A percentile compares a stretch with the other conserved stretches of the same genome.
Evolutionary conservation across 1,140 invertebrate genomes (phyloP).

Genomic region (Zophobas morio): DNA sequence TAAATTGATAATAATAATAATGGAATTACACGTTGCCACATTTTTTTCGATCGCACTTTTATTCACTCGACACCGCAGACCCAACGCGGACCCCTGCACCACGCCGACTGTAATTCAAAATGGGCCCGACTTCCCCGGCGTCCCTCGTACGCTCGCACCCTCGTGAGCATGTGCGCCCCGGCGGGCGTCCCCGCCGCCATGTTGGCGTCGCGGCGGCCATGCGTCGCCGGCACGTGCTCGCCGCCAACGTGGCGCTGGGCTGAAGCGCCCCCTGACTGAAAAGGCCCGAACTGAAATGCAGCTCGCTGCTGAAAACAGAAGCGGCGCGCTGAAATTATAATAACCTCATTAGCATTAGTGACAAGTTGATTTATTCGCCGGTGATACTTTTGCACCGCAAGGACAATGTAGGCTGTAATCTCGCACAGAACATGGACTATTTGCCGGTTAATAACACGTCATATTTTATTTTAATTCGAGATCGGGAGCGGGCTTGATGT

Average conservation of each 20-base stretch:
- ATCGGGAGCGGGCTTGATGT: constrained; percentile 9
- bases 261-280: constrained; percentile 21
- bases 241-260: constrained; percentile 18
- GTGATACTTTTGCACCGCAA: constrained; percentile 32
- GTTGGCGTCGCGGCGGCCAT: constrained; percentile 30
- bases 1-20: too few species aligned
- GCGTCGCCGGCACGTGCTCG: constrained; percentile 38
- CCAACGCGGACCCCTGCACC: too few species aligned
- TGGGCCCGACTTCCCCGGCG: not conserved
- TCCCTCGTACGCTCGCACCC: not conserved
- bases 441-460: constrained; percentile 31
- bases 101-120: not conserved
- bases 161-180: constrained; percentile 3
- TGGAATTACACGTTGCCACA: too few species aligned
- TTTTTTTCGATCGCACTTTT: too few species aligned
- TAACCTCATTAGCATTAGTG: constrained; percentile 41
- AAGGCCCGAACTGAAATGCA: constrained; percentile 15
- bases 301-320: constrained; percentile 35
- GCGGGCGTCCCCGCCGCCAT: constrained; percentile 44
- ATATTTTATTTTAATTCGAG: constrained; percentile 23
- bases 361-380: constrained; percentile 36
- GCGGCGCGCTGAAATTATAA: constrained; percentile 41
- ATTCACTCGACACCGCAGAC: too few species aligned
- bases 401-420: constrained; percentile 36
- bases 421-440: constrained; percentile 26